Evolutionary conservation across 2,797 vertebrate genomes (phyloP).

Genomic region (Falco biarmicus): DNA sequence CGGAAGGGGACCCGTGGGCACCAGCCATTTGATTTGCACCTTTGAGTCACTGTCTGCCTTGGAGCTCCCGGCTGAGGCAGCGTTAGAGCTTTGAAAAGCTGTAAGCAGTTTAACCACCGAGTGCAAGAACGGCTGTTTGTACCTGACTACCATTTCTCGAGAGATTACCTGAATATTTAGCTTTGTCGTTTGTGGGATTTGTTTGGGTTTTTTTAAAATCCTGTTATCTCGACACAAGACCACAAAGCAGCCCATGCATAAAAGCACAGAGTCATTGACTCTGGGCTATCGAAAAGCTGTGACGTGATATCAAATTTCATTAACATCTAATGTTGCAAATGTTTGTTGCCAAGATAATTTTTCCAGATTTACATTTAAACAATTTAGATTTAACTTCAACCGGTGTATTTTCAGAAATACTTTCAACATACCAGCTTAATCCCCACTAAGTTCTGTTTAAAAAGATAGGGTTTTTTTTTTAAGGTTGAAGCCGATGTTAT

Average conservation of each 20-base stretch:
- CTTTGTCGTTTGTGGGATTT: not conserved
- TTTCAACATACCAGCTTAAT: slow-evolving; percentile 3
- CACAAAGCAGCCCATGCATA: not conserved
- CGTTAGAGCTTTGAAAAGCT: not conserved
- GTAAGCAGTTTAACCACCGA: not conserved
- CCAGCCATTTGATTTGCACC: too few species aligned
- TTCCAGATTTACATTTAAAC: not conserved
- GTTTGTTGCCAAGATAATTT: not conserved
- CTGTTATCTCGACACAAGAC: not conserved
- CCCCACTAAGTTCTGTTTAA: not conserved
- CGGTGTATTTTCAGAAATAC: not conserved
- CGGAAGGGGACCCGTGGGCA: fast-evolving
- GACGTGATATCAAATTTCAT: not conserved
- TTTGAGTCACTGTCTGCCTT: not conserved
- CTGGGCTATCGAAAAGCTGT: not conserved
- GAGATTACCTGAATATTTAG: not conserved
- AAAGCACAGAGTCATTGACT: not conserved
- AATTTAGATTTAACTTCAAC: not conserved
- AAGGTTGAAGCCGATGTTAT: not conserved
- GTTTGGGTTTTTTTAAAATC: not conserved
- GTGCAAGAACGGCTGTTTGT: not conserved
- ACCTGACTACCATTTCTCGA: not conserved
- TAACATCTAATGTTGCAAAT: fast-evolving
- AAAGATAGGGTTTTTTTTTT: not conserved
- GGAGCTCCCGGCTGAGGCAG: not conserved